Base-by-base conservation (phyloP, 1,140 invertebrate species). In the Vollenhovia emeryi region DNA sequence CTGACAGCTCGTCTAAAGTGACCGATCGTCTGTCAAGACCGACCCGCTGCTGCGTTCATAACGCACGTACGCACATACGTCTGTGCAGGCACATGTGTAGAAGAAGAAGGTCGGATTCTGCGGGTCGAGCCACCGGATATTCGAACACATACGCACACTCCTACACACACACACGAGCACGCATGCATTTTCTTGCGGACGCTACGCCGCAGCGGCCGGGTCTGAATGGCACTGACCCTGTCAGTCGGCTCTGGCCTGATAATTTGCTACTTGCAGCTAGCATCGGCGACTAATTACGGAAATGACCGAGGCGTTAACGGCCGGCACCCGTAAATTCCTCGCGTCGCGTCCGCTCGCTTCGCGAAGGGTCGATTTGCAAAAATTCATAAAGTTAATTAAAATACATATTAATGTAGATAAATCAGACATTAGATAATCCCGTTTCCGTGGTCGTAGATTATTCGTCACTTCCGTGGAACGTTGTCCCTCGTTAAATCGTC, bases 1-100 rank as follows among this genome's bases (percentile, higher is more conserved):
- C 84, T 90, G 86, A 85, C 86, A 89, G 88, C 85, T 90, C 86
- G 90, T 87, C 89, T 74, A 87, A 88, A 86, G 90, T 88, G 88
- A 87, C 88, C 83, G 86, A 87, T 89, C 64, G 91, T 52, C 83
- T 76, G 84, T 87, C 76, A 71, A 33, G 78, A 62, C 3, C 33
- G 83, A 40, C 52, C 40, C 80, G 59, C 79, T 74, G 48, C 52
- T 68, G 43, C 50, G 43, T 48, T 89, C 60, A 84, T 79, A 89
- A 82, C 74, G 76, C 36, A 3, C 48, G 40, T 75, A 66, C 21
- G 59, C 33, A 45, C 30, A 48, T 48, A 84, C 76, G 75, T 76
- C n/a, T n/a, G n/a, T n/a, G n/a, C n/a, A n/a, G n/a, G n/a, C n/a
- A n/a, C n/a, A n/a, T n/a, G n/a, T n/a, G n/a, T n/a, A n/a, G n/a